Percentiles rank a stretch among this genome's conserved stretches.
Conservation (phyloP, 37 sponge, comb jelly and placozoan species). For the Petrosia ficiformis region DNA sequence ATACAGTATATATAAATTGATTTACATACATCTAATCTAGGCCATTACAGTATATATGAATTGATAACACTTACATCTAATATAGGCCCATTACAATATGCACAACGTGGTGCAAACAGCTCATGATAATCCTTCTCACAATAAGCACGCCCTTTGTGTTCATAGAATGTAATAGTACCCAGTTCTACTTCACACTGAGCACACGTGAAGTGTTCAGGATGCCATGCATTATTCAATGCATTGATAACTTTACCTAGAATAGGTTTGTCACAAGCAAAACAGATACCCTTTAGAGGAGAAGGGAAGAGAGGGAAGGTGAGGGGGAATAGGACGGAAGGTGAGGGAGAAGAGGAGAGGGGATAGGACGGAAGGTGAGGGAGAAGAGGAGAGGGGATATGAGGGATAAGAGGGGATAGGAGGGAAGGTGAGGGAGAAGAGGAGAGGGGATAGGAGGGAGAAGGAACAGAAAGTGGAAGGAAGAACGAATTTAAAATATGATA, state of each 20-base stretch:
- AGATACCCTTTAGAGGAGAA: slow-evolving; percentile 32
- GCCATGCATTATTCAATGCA: slow-evolving; percentile 90
- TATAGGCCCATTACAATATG: slow-evolving; percentile 95
- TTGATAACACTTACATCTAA: slow-evolving; percentile 70
- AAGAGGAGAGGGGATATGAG: too few species aligned
- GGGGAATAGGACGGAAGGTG: too few species aligned
- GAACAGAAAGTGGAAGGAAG: too few species aligned
- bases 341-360: too few species aligned
- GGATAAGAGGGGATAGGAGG: too few species aligned
- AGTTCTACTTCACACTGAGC: slow-evolving; percentile 80
- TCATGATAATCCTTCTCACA: slow-evolving; percentile 99
- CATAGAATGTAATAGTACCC: slow-evolving; percentile 79
- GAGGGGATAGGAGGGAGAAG: too few species aligned
- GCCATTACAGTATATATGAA: not conserved
- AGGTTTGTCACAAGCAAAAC: slow-evolving; percentile 94
- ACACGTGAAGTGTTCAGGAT: slow-evolving; percentile 96
- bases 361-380: too few species aligned
- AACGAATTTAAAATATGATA: too few species aligned
- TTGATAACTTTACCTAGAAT: slow-evolving; percentile 86
- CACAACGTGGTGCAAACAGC: slow-evolving; percentile 94
- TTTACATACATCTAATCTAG: too few species aligned
- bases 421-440: too few species aligned
- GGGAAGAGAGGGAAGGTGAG: too few species aligned
- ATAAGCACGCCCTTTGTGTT: slow-evolving; percentile 82
- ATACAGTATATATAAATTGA: not conserved